Evolutionary conservation across 1,140 invertebrate genomes (phyloP).

Genomic region (Idris sp.): DNA sequence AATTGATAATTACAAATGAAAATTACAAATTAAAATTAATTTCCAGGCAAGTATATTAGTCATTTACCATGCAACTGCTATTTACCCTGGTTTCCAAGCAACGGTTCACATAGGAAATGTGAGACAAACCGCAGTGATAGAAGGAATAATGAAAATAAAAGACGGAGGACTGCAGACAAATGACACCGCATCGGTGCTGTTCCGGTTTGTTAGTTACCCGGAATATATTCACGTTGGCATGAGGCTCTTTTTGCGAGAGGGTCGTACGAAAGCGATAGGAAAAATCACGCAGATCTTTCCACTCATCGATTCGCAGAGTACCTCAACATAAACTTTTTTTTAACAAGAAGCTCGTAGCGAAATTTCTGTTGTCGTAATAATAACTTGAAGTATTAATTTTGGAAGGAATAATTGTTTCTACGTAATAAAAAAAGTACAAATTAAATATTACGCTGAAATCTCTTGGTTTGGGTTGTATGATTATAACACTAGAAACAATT

Average conservation of each 20-base stretch:
- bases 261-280: slow-evolving; percentile 92
- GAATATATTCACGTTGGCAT: slow-evolving; percentile 95
- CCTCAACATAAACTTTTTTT: slow-evolving; percentile 30
- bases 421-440: no score
- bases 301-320: slow-evolving; percentile 70
- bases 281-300: slow-evolving; percentile 92
- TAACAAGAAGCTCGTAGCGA: no score
- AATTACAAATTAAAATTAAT: no score
- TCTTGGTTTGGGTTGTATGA: no score
- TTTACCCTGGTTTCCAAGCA: slow-evolving; percentile 93
- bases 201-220: slow-evolving; percentile 92
- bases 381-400: no score
- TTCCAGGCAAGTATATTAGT: slow-evolving; percentile 88
- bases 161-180: slow-evolving; percentile 85
- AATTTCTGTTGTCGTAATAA: no score
- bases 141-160: slow-evolving; percentile 81
- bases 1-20: no score
- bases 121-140: slow-evolving; percentile 93
- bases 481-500: no score
- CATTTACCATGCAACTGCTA: slow-evolving; percentile 89
- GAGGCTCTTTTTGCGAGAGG: slow-evolving; percentile 92
- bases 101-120: slow-evolving; percentile 97
- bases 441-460: no score
- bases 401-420: no score
- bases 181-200: slow-evolving; percentile 90